Base-by-base conservation (phyloP, 2,888 invertebrate genomes). In the Scaptomyza caliginosa region DNA sequence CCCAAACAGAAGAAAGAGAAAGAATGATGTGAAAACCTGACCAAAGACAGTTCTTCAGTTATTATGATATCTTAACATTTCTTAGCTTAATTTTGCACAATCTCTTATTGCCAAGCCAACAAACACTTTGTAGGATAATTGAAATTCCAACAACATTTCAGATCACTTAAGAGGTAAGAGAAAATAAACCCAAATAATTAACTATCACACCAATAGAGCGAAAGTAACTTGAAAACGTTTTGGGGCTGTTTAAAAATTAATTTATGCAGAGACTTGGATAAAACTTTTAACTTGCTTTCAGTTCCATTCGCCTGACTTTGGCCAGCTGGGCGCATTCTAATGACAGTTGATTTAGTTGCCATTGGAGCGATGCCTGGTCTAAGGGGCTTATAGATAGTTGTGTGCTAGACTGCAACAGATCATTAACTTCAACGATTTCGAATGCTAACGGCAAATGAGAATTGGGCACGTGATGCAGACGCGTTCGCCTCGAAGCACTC, bases 391-490 rank as follows among this genome's bases (percentile, higher is more conserved):
- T 38, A 65, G 62, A 70, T 69, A 70, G 60, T 72, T 78, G 76
- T 59, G 63, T 59, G 65, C 59, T 55, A 77, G 84, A 83, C 83
- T 64, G 80, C 80, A 74, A 62, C 83, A 83, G 85, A 83, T 83
- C 83, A 83, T 83, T 83, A 83, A 83, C 82, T 83, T 72, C 64
- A 67, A 68, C 85, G 66, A 83, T 82, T 82, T 62, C 69, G 62
- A 80, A 72, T 69, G 77, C 73, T 76, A 75, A 77, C 67, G 77
- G 84, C 82, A 83, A 84, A 83, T 83, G 82, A 72, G 79, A 76
- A 65, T 63, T 66, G 73, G 74, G 80, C 79, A 84, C 77, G 83
- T 83, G 83, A 81, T 82, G 52, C 57, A 73, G 71, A 76, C 73
- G 72, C 63, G 49, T 51, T 46, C 21, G 59, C 42, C 67, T 58